phyloP scores from a whole-genome alignment of 2,113 vertebrate genomes.

The Cryptomyrus ogoouensis region DNA sequence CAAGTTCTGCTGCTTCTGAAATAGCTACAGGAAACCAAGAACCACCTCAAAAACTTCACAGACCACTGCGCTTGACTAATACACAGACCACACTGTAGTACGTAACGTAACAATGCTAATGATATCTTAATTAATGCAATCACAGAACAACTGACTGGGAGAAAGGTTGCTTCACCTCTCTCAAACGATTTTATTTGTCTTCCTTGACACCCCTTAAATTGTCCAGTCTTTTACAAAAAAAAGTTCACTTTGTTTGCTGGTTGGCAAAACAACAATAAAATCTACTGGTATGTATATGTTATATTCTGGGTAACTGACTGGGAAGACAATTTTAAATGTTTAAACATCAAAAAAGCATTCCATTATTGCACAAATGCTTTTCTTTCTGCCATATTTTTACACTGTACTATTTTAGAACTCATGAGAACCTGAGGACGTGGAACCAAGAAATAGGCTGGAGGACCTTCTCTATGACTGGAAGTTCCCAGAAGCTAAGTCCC shows the following conservation, averaged over 20 bases:
- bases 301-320: background rate
- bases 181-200: slow-evolving; percentile 50
- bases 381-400: background rate
- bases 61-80: background rate
- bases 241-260: slow-evolving; percentile 59
- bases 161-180: slow-evolving; percentile 11
- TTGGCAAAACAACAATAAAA: slow-evolving; percentile 67
- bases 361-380: background rate
- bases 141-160: slow-evolving; percentile 18
- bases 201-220: slow-evolving; percentile 30
- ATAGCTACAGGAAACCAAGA: slow-evolving; percentile 12
- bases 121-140: slow-evolving; percentile 32
- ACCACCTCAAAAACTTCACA: background rate
- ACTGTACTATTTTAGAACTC: background rate
- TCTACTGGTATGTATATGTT: slow-evolving; percentile 43
- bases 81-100: slow-evolving; percentile 9
- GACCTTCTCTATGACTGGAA: background rate
- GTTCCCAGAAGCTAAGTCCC: background rate
- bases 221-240: slow-evolving; percentile 41
- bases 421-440: background rate
- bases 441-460: background rate
- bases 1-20: slow-evolving; percentile 7
- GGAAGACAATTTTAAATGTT: background rate
- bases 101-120: slow-evolving; percentile 23
- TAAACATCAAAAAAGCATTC: background rate